These are phyloP conservation scores for Dendroctonus ponderosae DNA, from an alignment of 1,140 invertebrate species.

Conservation along the genomic window DNA sequence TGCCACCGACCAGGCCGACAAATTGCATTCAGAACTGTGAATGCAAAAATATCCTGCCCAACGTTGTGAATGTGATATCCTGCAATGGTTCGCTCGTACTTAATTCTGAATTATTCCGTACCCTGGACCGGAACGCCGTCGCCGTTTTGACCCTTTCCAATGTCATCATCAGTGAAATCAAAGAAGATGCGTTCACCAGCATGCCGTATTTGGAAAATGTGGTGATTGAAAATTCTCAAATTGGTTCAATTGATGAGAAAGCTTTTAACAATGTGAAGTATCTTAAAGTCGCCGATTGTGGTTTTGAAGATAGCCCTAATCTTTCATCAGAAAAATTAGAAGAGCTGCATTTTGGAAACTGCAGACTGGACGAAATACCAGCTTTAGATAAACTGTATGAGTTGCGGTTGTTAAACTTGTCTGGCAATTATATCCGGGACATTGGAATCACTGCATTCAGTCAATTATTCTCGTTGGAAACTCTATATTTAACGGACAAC, in stretches of 20 bases:
- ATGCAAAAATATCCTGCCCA: conserved; percentile 24
- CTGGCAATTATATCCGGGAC: conserved; percentile 42
- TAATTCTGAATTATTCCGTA: conserved; percentile 25
- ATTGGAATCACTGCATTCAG: conserved; percentile 41
- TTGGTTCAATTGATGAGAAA: conserved; percentile 36
- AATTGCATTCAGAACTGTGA: conserved; percentile 29
- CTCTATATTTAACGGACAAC: conserved; percentile 44
- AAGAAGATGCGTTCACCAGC: conserved; percentile 33
- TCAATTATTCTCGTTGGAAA: conserved; percentile 38
- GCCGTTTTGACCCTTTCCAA: conserved; percentile 35
- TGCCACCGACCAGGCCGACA: conserved; percentile 18
- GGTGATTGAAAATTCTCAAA: conserved; percentile 33
- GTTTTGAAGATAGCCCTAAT: conserved; percentile 35
- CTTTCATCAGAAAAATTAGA: conserved; percentile 41
- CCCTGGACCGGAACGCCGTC: conserved; percentile 19
- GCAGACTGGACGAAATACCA: conserved; percentile 40
- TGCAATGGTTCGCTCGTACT: conserved; percentile 30
- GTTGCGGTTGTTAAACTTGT: conserved; percentile 41
- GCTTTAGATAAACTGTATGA: conserved; percentile 37
- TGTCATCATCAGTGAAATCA: conserved; percentile 36
- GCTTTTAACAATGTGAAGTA: conserved; percentile 38
- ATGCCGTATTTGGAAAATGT: conserved; percentile 37
- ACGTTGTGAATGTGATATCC: conserved; percentile 25
- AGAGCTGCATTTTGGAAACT: conserved; percentile 43
- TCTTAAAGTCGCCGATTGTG: conserved; percentile 35